A percentile compares a stretch with the other conserved stretches of the same genome.
These are phyloP conservation scores for Ptychadena robeensis DNA, from an alignment of 2,797 vertebrate species.

Conservation along the genomic window DNA sequence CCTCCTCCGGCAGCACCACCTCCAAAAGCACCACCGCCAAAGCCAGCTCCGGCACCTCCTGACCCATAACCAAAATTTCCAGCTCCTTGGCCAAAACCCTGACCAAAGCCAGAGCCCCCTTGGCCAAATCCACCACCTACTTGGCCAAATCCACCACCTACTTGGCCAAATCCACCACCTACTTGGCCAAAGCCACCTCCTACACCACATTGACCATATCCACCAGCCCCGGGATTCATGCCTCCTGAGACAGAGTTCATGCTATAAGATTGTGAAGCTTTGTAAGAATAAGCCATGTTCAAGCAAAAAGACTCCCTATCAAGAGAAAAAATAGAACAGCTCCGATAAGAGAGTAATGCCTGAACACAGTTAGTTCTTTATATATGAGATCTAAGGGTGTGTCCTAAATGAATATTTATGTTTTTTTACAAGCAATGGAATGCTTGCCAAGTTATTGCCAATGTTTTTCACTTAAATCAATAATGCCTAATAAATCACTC, in stretches of 20 bases:
- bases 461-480: conserved; percentile 41
- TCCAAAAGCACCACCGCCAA: conserved; percentile 59
- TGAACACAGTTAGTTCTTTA: not conserved
- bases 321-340: not conserved
- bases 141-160: not conserved
- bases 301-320: not conserved
- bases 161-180: conserved; percentile 6
- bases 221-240: not conserved
- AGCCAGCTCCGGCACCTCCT: not conserved
- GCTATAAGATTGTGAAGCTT: not conserved
- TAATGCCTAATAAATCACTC: conserved; percentile 24
- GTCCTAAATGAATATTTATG: conserved; percentile 39
- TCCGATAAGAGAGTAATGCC: not conserved
- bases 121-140: not conserved
- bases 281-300: not conserved
- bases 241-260: not conserved
- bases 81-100: not conserved
- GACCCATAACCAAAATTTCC: not conserved
- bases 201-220: not conserved
- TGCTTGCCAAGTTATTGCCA: conserved; percentile 41
- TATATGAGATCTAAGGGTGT: conserved; percentile 40
- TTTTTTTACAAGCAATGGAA: conserved; percentile 26
- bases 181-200: not conserved
- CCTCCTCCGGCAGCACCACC: conserved; percentile 58
- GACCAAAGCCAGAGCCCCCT: not conserved